These are phyloP conservation scores for Tretioscincus oriximinensis DNA, from an alignment of 2,113 vertebrate genomes.

Conservation along the genomic window DNA sequence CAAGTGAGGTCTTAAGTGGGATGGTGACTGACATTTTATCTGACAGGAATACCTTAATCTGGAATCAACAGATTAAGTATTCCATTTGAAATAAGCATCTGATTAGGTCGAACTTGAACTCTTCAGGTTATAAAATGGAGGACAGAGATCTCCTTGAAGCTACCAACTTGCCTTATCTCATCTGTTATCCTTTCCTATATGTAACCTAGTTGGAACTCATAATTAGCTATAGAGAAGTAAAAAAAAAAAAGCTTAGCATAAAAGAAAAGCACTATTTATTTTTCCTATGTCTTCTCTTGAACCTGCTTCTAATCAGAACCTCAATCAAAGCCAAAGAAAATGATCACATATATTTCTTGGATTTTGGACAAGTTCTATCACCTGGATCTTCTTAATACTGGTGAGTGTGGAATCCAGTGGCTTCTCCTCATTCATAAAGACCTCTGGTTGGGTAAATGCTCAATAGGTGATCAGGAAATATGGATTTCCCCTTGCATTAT, in stretches of 20 bases:
- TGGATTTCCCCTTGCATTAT: not conserved
- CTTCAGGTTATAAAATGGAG: constrained; percentile 54
- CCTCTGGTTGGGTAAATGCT: not conserved
- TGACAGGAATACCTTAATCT: constrained; percentile 82
- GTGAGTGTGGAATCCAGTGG: not conserved
- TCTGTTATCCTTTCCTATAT: constrained; percentile 1
- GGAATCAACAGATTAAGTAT: constrained; percentile 74
- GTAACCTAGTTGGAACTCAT: not conserved
- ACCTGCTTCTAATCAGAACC: not conserved
- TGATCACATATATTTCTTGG: constrained; percentile 3
- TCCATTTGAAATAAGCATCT: constrained; percentile 76
- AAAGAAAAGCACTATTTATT: not conserved
- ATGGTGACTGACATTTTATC: constrained; percentile 76
- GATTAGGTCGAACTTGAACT: constrained; percentile 67
- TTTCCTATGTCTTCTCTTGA: not conserved
- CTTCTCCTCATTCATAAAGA: not conserved
- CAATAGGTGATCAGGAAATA: not conserved
- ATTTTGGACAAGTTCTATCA: rapidly evolving
- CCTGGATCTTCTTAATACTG: not conserved
- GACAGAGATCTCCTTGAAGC: constrained; percentile 17
- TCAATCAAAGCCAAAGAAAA: constrained; percentile 4
- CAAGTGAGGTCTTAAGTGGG: constrained; percentile 71
- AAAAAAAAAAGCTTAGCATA: not conserved
- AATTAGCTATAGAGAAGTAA: not conserved
- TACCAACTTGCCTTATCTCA: not conserved